These are phyloP conservation scores for Bathynomus jamesi DNA, from an alignment of 1,140 invertebrate genomes.

Conservation along the genomic window DNA sequence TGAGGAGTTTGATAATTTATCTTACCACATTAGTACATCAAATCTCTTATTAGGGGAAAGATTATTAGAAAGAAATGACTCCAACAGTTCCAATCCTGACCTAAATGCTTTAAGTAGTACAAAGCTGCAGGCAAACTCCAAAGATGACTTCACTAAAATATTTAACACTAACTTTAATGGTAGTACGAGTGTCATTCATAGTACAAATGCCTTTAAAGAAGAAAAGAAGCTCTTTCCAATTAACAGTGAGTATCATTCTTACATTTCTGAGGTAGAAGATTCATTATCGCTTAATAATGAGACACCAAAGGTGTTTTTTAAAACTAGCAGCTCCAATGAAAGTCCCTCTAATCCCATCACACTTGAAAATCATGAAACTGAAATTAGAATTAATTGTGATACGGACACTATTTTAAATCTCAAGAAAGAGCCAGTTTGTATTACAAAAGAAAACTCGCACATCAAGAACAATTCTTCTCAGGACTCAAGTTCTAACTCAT, in stretches of 20 bases:
- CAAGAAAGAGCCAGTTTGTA: background rate
- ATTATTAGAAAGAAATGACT: background rate
- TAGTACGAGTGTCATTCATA: background rate
- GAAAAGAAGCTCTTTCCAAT: background rate
- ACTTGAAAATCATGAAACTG: background rate
- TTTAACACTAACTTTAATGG: background rate
- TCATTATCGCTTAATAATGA: background rate
- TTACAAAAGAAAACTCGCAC: background rate
- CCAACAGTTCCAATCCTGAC: background rate
- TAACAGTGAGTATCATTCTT: background rate
- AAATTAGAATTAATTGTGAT: background rate
- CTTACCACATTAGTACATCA: background rate
- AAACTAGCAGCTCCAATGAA: too few species aligned
- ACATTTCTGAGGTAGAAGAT: background rate
- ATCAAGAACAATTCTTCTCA: background rate
- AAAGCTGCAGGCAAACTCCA: background rate
- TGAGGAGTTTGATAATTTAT: background rate
- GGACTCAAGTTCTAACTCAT: background rate
- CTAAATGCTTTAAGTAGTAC: background rate
- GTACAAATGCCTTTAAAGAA: background rate
- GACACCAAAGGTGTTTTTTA: background rate
- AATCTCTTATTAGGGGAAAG: background rate
- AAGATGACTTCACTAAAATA: background rate
- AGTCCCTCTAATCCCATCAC: background rate
- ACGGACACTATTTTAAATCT: background rate